Base-by-base conservation (phyloP, 1,140 invertebrate species). In the Platyura marginata region DNA sequence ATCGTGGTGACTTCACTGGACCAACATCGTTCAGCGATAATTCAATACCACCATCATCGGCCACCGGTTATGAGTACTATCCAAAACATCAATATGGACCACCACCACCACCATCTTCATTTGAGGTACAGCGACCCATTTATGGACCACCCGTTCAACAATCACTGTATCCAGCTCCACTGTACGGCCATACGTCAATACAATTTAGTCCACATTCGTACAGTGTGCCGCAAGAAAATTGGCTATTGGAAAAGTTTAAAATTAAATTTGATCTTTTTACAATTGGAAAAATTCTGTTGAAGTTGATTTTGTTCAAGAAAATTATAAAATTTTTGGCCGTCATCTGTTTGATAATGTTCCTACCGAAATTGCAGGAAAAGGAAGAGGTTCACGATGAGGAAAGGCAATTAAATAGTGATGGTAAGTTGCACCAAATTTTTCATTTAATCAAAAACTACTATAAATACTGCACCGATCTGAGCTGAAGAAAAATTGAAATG, bases 301-400 rank as follows among this genome's bases (percentile, higher is more conserved):
- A 82, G 53, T 51, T 82, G 6, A 61, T 81, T 2, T 75, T 82
- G 45, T 81, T 82, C 49, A 81, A 82, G 55, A 76, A 82, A 58
- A 74, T 81, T 39, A 74, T 82, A 15, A 81, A 80, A 52, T 81
- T 81, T 53, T 72, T 82, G 25, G 79, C 75, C 0, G 58, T 81
- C 1, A 68, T 82, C 41, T 82, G 76, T 53, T 62, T 83, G 46
- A 52, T 83, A 41, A 54, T 83, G 9, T 79, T 84, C 46, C 72
- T 84, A 40, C 80, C 80, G 0, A 78, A 77, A 52, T 59, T 83
- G 11, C 73, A 72, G 44, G 41, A 48, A 1, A 44, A 46, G 5
- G 35, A 48, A 6, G 44, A 49, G 9, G 48, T 52, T 22, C 19
- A 34, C 19, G 36, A 23, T 9, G 41, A 36, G 36, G 22, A 34